phyloP scores from a whole-genome alignment of 2,797 vertebrate genomes.

The Stomatorhinus walkeri region DNA sequence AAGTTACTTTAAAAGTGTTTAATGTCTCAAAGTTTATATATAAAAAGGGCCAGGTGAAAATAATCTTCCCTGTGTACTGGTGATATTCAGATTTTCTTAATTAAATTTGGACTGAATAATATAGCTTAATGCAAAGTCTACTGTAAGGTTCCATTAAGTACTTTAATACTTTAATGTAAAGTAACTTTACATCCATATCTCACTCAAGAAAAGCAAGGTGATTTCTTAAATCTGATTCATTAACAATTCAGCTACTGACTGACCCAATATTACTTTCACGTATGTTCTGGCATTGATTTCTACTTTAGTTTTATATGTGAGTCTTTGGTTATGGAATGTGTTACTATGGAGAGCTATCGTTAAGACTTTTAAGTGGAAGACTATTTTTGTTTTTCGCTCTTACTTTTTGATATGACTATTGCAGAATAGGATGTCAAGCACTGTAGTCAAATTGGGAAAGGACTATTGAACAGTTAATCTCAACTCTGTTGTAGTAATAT shows the following conservation, averaged over 20 bases:
- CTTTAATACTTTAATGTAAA: background rate
- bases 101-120: background rate
- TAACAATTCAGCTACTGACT: background rate
- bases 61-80: no score
- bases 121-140: background rate
- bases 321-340: background rate
- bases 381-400: background rate
- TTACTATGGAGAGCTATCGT: background rate
- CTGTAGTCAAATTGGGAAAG: background rate
- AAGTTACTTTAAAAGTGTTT: background rate
- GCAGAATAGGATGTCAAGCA: background rate
- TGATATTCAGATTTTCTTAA: background rate
- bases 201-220: background rate
- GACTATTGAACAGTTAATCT: background rate
- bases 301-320: background rate
- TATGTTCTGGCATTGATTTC: background rate
- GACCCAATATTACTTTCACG: background rate
- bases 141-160: background rate
- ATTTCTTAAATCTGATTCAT: background rate
- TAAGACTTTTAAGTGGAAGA: slow-evolving; percentile 1
- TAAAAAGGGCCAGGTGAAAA: no score
- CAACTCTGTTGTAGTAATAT: background rate
- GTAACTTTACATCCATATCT: background rate
- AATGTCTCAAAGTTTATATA: background rate
- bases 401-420: background rate